Evolutionary conservation across 2,113 vertebrate species (phyloP).

Genomic region (Argyrosomus japonicus): DNA sequence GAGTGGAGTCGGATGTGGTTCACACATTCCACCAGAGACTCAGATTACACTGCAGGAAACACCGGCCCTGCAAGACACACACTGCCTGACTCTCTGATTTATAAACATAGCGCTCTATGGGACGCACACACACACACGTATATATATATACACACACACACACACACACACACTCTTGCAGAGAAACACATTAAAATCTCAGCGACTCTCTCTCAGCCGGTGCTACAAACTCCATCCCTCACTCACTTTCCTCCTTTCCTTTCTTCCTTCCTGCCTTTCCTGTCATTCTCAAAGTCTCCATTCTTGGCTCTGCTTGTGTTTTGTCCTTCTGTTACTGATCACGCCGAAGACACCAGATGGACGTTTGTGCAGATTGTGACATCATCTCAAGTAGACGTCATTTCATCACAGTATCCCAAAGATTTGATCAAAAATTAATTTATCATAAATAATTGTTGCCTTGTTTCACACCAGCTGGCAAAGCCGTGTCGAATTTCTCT

Average conservation of each 20-base stretch:
- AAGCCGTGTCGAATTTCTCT: neutral
- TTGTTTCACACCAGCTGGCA: no score
- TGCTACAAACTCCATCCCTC: slow-evolving; percentile 56
- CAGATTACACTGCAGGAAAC: slow-evolving; percentile 83
- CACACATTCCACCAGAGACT: slow-evolving; percentile 80
- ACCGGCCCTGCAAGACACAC: slow-evolving; percentile 76
- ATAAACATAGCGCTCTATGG: slow-evolving; percentile 64
- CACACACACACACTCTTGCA: slow-evolving; percentile 44
- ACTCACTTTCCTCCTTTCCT: slow-evolving; percentile 68
- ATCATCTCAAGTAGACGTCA: slow-evolving; percentile 76
- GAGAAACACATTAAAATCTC: slow-evolving; percentile 55
- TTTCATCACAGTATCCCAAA: slow-evolving; percentile 57
- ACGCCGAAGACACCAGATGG: slow-evolving; percentile 22
- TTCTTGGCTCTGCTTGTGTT: slow-evolving; percentile 6
- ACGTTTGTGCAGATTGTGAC: slow-evolving; percentile 73
- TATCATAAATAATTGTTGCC: no score
- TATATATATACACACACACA: slow-evolving; percentile 44
- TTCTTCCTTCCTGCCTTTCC: slow-evolving; percentile 73
- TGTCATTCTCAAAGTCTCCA: slow-evolving; percentile 58
- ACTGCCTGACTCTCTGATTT: slow-evolving; percentile 67
- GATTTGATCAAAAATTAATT: neutral
- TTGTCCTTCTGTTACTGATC: neutral
- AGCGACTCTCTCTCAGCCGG: slow-evolving; percentile 24
- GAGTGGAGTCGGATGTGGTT: slow-evolving; percentile 81
- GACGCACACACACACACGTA: slow-evolving; percentile 38